These are phyloP conservation scores for Acanthosepion pharaonis DNA, from an alignment of 2,888 invertebrate genomes.

Conservation along the genomic window DNA sequence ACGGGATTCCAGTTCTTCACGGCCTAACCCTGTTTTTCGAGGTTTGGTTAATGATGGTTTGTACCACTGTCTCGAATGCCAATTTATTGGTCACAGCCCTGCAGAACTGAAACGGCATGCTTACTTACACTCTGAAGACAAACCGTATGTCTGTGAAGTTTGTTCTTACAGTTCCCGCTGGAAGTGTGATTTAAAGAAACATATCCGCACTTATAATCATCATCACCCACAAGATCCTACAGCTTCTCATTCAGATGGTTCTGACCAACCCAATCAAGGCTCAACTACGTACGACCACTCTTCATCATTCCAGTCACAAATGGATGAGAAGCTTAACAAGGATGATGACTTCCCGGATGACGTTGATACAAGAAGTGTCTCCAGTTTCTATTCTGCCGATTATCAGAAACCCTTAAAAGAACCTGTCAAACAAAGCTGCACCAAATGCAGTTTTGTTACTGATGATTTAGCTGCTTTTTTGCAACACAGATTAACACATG, in stretches of 20 bases:
- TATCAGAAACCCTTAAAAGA: slow-evolving; percentile 48
- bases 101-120: slow-evolving; percentile 72
- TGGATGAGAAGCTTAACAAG: slow-evolving; percentile 50
- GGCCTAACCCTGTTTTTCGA: slow-evolving; percentile 57
- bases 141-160: slow-evolving; percentile 70
- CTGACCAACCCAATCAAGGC: slow-evolving; percentile 40
- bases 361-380: slow-evolving; percentile 48
- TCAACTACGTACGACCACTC: slow-evolving; percentile 34
- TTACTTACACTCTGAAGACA: slow-evolving; percentile 71
- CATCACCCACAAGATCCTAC: slow-evolving; percentile 44
- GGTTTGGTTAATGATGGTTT: slow-evolving; percentile 63
- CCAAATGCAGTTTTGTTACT: slow-evolving; percentile 67
- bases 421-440: slow-evolving; percentile 64
- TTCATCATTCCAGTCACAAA: slow-evolving; percentile 44
- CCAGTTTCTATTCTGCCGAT: neutral
- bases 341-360: slow-evolving; percentile 50
- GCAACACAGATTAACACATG: slow-evolving; percentile 68
- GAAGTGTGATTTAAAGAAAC: slow-evolving; percentile 74
- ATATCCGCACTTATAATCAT: slow-evolving; percentile 71
- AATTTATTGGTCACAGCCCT: slow-evolving; percentile 69
- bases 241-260: slow-evolving; percentile 42
- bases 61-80: slow-evolving; percentile 70
- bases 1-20: neutral
- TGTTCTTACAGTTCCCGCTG: slow-evolving; percentile 73
- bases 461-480: slow-evolving; percentile 67